Conservation (phyloP, 2,888 invertebrate species). For the Pollenia angustigena region DNA sequence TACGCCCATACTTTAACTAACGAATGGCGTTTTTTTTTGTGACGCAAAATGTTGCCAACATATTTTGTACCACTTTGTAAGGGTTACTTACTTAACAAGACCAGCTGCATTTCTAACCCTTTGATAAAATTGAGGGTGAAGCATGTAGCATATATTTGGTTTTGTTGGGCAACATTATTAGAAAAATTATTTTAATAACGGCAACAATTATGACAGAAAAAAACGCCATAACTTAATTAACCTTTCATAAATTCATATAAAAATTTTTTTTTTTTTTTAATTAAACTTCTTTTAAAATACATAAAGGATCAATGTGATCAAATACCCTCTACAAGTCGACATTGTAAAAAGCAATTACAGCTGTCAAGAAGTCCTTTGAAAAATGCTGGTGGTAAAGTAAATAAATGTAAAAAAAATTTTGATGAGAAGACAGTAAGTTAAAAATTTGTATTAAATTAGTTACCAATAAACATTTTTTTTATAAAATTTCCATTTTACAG, state of each 20-base stretch:
- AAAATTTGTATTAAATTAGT: background rate
- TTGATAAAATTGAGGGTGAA: too few species aligned
- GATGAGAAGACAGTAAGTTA: conserved; percentile 64
- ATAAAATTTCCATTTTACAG: conserved; percentile 16
- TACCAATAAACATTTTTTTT: background rate
- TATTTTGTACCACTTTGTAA: too few species aligned
- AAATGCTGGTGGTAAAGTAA: conserved; percentile 35
- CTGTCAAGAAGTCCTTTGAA: conserved; percentile 44
- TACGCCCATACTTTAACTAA: too few species aligned
- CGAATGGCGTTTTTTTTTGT: too few species aligned
- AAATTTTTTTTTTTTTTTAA: background rate
- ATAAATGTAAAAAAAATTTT: conserved; percentile 57
- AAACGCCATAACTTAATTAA: too few species aligned
- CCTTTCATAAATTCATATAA: background rate
- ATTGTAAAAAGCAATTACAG: conserved; percentile 36
- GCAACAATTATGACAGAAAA: too few species aligned
- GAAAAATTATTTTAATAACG: too few species aligned
- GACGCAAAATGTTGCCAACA: too few species aligned
- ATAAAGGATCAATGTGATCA: conserved; percentile 51
- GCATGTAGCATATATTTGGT: too few species aligned
- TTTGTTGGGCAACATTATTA: too few species aligned
- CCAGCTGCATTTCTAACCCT: too few species aligned
- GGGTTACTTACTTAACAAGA: too few species aligned
- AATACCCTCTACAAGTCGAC: conserved; percentile 51
- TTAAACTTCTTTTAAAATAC: conserved; percentile 13